phyloP scores from a whole-genome alignment of 2,888 invertebrate genomes.

The Drosophila falleni region DNA sequence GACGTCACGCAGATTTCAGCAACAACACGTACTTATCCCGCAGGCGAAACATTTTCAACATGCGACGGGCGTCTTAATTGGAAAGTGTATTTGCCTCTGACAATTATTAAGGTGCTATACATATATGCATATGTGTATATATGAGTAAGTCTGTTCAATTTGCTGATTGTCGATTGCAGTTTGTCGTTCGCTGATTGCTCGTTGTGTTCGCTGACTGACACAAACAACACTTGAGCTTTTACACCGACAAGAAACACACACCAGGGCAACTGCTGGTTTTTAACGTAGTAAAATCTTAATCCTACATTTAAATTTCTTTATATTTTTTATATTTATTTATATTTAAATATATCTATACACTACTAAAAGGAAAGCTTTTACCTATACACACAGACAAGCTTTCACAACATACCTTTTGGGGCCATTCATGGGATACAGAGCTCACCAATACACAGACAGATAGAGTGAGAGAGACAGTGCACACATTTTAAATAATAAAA shows the following conservation, averaged over 20 bases:
- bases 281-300: no score
- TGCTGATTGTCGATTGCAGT: constrained; percentile 54
- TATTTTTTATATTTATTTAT: not conserved
- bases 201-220: constrained; percentile 31
- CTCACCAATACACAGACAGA: constrained; percentile 3
- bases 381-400: not conserved
- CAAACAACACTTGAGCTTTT: constrained; percentile 38
- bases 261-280: not conserved
- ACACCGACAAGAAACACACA: constrained; percentile 19
- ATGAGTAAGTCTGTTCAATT: constrained; percentile 39
- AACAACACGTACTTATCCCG: constrained; percentile 42
- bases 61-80: constrained; percentile 71
- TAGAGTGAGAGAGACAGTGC: not conserved
- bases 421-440: constrained; percentile 1
- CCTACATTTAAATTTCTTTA: not conserved
- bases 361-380: not conserved
- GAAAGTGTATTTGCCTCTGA: constrained; percentile 67
- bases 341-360: not conserved
- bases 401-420: constrained; percentile 1
- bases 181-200: constrained; percentile 44
- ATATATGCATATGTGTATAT: not conserved
- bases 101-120: constrained; percentile 68
- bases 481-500: not conserved
- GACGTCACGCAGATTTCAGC: constrained; percentile 24
- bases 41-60: constrained; percentile 51